Evolutionary conservation across 2,113 vertebrate species (phyloP), one percentile per base, ranked within the genome.

Genomic region (Synchiropus splendidus): DNA sequence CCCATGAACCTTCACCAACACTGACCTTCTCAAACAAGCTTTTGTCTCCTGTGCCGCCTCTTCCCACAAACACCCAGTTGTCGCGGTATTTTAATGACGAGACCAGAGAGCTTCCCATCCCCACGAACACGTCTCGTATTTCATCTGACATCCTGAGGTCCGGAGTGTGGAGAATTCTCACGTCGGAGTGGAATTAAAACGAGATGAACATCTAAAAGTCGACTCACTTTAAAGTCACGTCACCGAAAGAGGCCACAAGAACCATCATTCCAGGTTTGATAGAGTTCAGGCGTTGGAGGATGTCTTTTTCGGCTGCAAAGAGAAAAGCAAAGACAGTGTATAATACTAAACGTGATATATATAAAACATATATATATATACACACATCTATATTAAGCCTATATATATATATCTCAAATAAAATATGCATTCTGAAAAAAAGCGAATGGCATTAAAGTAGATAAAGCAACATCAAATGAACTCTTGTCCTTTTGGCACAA

Each of bases 51-150:
- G 80, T 8, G 37, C 83, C 79, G 34, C 58, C 80, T 2, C 74
- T 79, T 15, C 89, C 90, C 21, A 88, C n/a, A 75, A 97, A 95
- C 42, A 90, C 64, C 92, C 92, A 97, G 74, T 63, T 88, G 74
- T 97, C 91, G 43, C 88, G 71, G 44, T 63, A 78, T 12, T 77
- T 68, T n/a, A 94, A n/a, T 0, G 81, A 45, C 11, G 3, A 42
- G 42, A 84, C 78, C 0, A 86, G 40, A 45, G 61, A 74, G 58
- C 92, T 97, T 42, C 92, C 93, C 59, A 91, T 64, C 1, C 48
- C 45, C 0, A 15, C 33, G 31, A 97, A 86, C 10, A 78, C 12
- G 0, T 54, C 51, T 64, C 70, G 74, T 13, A 81, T 61, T 61
- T 89, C 75, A 6, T 83, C 38, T 1, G 83, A 88, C 84, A 97